A percentile compares a stretch with the other conserved stretches of the same genome.
These are phyloP conservation scores for Hylaeus anthracinus DNA, from an alignment of 1,140 invertebrate genomes.

Conservation along the genomic window DNA sequence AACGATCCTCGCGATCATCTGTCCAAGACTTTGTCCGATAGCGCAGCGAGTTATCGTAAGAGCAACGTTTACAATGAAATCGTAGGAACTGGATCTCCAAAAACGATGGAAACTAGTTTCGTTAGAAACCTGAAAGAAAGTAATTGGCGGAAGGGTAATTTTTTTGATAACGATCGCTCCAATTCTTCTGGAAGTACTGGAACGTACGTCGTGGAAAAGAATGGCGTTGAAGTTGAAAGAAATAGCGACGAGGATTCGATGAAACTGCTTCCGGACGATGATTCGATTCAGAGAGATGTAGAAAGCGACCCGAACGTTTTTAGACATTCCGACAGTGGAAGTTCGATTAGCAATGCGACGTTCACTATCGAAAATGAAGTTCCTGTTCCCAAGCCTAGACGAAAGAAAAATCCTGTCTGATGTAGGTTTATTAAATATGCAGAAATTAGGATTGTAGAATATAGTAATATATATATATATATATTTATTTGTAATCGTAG, in stretches of 20 bases:
- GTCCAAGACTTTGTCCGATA: slow-evolving; percentile 61
- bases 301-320: slow-evolving; percentile 33
- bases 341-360: slow-evolving; percentile 72
- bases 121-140: not conserved
- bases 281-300: slow-evolving; percentile 40
- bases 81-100: too few relatives aligned
- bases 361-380: slow-evolving; percentile 74
- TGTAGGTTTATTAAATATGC: not conserved
- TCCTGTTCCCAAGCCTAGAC: slow-evolving; percentile 66
- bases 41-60: slow-evolving; percentile 39
- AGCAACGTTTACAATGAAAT: slow-evolving; percentile 8
- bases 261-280: slow-evolving; percentile 28
- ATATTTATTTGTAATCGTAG: not conserved
- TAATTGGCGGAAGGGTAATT: slow-evolving; percentile 31
- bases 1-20: slow-evolving; percentile 16
- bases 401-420: slow-evolving; percentile 27
- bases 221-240: slow-evolving; percentile 3
- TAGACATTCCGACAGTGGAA: slow-evolving; percentile 45
- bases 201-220: slow-evolving; percentile 71
- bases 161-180: slow-evolving; percentile 32
- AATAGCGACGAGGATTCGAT: slow-evolving; percentile 50
- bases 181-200: slow-evolving; percentile 65
- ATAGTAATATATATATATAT: slow-evolving; percentile 6
- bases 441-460: not conserved
- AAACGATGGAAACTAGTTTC: not conserved